Evolutionary conservation across 2,888 invertebrate genomes (phyloP).

Genomic region (Terebella lapidaria): DNA sequence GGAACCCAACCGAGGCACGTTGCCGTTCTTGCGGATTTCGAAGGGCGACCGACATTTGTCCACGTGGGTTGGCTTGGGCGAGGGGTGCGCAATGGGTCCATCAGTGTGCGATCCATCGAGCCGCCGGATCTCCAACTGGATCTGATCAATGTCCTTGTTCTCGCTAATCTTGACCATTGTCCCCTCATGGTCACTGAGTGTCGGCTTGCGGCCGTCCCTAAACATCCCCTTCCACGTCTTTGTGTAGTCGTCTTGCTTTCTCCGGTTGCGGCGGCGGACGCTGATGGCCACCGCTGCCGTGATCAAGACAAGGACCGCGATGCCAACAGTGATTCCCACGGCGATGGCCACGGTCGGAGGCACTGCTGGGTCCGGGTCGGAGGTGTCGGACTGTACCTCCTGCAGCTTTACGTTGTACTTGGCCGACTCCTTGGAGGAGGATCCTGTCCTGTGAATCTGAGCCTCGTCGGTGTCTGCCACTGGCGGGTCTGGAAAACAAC

Average conservation of each 20-base stretch:
- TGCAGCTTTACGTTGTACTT: background rate
- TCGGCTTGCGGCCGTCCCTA: background rate
- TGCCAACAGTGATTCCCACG: constrained; percentile 3
- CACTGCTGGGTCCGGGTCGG: background rate
- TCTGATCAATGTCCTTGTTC: constrained; percentile 6
- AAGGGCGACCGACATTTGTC: constrained; percentile 1
- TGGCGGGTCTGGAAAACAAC: too few species aligned
- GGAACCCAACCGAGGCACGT: background rate
- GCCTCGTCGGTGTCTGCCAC: background rate
- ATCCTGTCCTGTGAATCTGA: background rate
- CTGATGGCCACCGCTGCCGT: constrained; percentile 8
- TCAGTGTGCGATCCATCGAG: constrained; percentile 13
- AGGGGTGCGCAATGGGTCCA: background rate
- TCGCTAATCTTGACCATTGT: background rate
- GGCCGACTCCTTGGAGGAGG: background rate
- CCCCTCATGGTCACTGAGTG: background rate
- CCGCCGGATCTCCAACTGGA: constrained; percentile 14
- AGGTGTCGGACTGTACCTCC: background rate
- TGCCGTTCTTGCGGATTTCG: background rate
- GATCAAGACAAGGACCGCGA: constrained; percentile 7
- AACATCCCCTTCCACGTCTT: background rate
- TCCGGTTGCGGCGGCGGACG: background rate
- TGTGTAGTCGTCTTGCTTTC: background rate
- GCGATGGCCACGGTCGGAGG: background rate
- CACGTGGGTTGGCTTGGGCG: background rate